Conservation (phyloP, 2,888 invertebrate species). For the Perizoma affinitatum region DNA sequence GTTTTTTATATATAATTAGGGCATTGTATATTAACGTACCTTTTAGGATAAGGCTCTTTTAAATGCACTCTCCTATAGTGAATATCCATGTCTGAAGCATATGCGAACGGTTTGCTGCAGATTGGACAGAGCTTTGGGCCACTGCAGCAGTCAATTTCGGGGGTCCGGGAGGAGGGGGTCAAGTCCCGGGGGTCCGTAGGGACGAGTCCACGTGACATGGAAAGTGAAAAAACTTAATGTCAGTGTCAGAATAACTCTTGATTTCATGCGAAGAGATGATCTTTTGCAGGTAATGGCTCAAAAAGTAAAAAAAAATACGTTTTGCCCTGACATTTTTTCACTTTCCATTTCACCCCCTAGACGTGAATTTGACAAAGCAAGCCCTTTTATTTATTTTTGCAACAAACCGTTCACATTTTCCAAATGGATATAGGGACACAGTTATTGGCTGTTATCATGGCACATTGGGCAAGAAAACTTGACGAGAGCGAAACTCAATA, state of each 20-base stretch:
- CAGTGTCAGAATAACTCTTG: no score
- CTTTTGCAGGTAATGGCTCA: no score
- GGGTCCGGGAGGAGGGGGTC: no score
- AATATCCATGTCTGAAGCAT: conserved; percentile 22
- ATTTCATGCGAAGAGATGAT: no score
- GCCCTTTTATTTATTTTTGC: background rate
- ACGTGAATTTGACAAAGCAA: no score
- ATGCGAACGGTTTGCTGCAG: conserved; percentile 28
- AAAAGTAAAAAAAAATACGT: no score
- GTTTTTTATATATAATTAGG: no score
- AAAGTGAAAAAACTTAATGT: conserved; percentile 18
- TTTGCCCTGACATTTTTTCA: background rate
- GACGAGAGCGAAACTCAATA: no score
- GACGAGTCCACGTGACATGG: conserved; percentile 13
- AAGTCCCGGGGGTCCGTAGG: no score
- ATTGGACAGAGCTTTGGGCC: conserved; percentile 28
- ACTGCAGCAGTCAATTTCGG: conserved; percentile 1
- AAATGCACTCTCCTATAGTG: conserved; percentile 29
- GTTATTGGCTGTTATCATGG: no score
- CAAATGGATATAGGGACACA: no score
- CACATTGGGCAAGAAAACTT: no score
- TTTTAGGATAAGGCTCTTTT: conserved; percentile 31
- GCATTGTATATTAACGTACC: conserved; percentile 14
- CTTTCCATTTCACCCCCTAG: conserved; percentile 13
- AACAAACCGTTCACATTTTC: conserved; percentile 4